A percentile compares a stretch with the other conserved stretches of the same genome.
These are phyloP conservation scores for Zosterops hypoxanthus DNA, from an alignment of 2,113 vertebrate genomes.

Conservation along the genomic window DNA sequence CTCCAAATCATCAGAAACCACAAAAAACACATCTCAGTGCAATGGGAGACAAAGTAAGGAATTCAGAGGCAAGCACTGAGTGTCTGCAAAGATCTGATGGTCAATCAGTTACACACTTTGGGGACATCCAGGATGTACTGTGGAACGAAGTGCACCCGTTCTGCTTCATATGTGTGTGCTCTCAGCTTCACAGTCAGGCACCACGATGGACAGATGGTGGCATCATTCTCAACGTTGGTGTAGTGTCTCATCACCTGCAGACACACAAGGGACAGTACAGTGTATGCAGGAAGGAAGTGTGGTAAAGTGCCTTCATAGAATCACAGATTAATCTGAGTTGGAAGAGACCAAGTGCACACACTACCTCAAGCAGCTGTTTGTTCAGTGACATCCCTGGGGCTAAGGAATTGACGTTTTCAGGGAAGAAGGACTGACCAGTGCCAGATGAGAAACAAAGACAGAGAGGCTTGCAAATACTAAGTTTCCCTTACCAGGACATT, in stretches of 20 bases:
- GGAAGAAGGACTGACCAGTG: not conserved
- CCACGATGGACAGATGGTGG: constrained; percentile 82
- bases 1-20: not conserved
- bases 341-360: not conserved
- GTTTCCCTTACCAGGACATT: not conserved
- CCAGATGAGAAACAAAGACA: not conserved
- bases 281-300: not conserved
- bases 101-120: constrained; percentile 69
- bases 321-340: not conserved
- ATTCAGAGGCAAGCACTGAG: not conserved
- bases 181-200: constrained; percentile 82
- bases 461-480: not conserved
- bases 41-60: not conserved
- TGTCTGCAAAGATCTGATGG: not conserved
- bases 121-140: constrained; percentile 76
- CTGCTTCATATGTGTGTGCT: constrained; percentile 81
- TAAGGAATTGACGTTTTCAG: not conserved
- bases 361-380: not conserved
- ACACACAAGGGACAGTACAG: not conserved
- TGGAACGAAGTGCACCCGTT: constrained; percentile 79
- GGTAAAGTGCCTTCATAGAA: not conserved
- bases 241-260: constrained; percentile 75
- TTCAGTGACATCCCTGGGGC: not conserved
- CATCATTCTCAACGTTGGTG: constrained; percentile 71
- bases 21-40: not conserved